Percentiles rank a stretch among this genome's conserved stretches.
These are phyloP conservation scores for Aegithalos caudatus DNA, from an alignment of 2,113 vertebrate species.

Conservation along the genomic window DNA sequence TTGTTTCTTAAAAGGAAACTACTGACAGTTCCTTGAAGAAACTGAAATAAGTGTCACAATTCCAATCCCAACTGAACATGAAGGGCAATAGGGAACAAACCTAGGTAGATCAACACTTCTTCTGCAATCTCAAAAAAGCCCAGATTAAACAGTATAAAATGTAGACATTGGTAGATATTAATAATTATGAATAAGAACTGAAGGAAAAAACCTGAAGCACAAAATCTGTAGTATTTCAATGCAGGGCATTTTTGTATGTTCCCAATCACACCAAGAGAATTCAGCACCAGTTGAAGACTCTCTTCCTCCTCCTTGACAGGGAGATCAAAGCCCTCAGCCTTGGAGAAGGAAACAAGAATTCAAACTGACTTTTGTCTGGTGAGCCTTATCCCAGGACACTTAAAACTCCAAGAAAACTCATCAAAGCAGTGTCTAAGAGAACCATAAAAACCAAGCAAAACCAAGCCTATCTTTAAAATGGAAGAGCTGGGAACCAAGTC, in stretches of 20 bases:
- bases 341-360: neutral
- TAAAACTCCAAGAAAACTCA: neutral
- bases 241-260: neutral
- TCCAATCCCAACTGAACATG: neutral
- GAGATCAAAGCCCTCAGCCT: neutral
- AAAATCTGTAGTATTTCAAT: neutral
- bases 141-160: neutral
- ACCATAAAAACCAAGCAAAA: neutral
- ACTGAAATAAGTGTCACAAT: neutral
- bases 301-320: neutral
- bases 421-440: neutral
- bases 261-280: neutral
- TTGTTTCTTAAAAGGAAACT: neutral
- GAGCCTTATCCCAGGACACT: neutral
- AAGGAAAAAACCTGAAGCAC: neutral
- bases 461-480: neutral
- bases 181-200: neutral
- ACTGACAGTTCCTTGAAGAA: neutral
- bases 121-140: neutral
- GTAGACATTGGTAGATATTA: neutral
- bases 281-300: neutral
- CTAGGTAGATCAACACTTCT: neutral
- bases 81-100: neutral
- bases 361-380: neutral
- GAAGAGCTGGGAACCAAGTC: neutral